phyloP scores from a whole-genome alignment of 1,140 invertebrate genomes.

The Drosophila littoralis region DNA sequence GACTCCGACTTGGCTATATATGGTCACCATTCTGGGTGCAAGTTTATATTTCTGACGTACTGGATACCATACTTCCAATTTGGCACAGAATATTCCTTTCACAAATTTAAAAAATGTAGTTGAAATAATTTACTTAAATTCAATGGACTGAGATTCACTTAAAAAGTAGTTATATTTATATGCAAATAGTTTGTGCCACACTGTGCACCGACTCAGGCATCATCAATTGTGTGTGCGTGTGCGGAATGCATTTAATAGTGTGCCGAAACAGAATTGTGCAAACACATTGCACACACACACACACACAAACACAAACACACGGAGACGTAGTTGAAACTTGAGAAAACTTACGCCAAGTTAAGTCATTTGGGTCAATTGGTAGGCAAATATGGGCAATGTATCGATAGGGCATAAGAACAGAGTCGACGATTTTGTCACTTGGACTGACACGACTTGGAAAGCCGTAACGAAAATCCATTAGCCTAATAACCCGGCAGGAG shows the following conservation, averaged over 20 bases:
- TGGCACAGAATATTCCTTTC: no score
- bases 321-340: slow-evolving; percentile 37
- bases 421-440: slow-evolving; percentile 24
- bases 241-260: slow-evolving; percentile 65
- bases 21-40: no score
- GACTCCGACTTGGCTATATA: no score
- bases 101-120: no score
- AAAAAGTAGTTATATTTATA: no score
- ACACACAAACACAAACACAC: neutral
- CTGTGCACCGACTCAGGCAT: slow-evolving; percentile 13
- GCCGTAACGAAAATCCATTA: slow-evolving; percentile 54
- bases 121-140: neutral
- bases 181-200: neutral
- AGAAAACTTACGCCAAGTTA: slow-evolving; percentile 47
- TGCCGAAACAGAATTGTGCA: slow-evolving; percentile 27
- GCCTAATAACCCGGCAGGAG: slow-evolving; percentile 59
- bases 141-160: no score
- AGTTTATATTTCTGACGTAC: no score
- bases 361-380: slow-evolving; percentile 51
- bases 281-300: slow-evolving; percentile 16
- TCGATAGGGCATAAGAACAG: slow-evolving; percentile 8
- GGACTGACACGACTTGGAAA: slow-evolving; percentile 17
- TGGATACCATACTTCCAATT: no score
- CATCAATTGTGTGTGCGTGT: slow-evolving; percentile 45
- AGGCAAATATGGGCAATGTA: neutral